A percentile compares a stretch with the other conserved stretches of the same genome.
Conservation (phyloP, 2,888 invertebrate species). For the Endotricha flammealis region DNA sequence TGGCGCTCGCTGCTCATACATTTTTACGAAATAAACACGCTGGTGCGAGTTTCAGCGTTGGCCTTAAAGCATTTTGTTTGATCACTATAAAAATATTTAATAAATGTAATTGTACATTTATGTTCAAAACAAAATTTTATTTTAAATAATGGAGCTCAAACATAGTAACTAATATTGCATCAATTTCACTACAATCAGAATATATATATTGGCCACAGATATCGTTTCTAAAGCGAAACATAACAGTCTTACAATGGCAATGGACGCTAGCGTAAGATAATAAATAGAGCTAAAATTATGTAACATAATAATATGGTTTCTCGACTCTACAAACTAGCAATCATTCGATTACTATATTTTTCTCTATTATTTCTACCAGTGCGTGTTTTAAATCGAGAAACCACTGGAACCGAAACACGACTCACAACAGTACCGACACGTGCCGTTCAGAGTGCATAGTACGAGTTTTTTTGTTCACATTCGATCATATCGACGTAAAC, state of each 20-base stretch:
- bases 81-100: background rate
- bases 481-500: no score
- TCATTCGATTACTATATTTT: no score
- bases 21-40: no score
- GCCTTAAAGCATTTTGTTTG: no score
- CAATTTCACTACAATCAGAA: background rate
- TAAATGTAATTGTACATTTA: background rate
- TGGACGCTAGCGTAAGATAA: constrained; percentile 9
- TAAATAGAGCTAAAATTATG: background rate
- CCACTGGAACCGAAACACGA: no score
- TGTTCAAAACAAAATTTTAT: background rate
- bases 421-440: no score
- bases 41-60: no score
- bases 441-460: no score
- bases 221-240: constrained; percentile 8
- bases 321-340: background rate
- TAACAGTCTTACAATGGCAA: constrained; percentile 15
- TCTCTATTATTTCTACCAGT: no score
- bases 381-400: no score
- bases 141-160: background rate
- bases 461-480: no score
- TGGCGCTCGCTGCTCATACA: no score
- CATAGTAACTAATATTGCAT: background rate
- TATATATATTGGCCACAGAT: background rate
- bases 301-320: background rate